A percentile compares a stretch with the other conserved stretches of the same genome.
Evolutionary conservation across 2,888 invertebrate genomes (phyloP).

Genomic region (Nomada hirtipes): DNA sequence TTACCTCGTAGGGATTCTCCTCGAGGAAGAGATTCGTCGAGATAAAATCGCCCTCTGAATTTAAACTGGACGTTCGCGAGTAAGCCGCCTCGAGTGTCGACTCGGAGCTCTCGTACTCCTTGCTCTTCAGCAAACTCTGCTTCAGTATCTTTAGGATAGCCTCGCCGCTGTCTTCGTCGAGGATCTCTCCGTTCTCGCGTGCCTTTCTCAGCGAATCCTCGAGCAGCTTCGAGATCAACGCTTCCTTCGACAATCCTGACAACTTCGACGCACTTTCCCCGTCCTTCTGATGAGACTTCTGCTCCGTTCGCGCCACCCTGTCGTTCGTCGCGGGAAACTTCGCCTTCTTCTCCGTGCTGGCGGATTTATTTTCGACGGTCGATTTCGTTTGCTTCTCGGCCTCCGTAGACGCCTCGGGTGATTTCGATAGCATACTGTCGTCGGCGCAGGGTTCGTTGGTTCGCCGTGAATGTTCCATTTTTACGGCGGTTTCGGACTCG

Average conservation of each 20-base stretch:
- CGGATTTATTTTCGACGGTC: slow-evolving; percentile 29
- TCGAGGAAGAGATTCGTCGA: slow-evolving; percentile 79
- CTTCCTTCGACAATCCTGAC: slow-evolving; percentile 74
- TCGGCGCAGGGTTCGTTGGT: neutral
- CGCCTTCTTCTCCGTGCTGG: slow-evolving; percentile 14
- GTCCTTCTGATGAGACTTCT: slow-evolving; percentile 43
- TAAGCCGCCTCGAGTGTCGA: slow-evolving; percentile 76
- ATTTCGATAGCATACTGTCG: neutral
- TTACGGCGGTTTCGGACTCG: neutral
- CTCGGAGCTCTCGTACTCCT: slow-evolving; percentile 77
- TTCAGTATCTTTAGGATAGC: slow-evolving; percentile 81
- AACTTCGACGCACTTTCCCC: slow-evolving; percentile 47
- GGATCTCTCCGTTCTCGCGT: slow-evolving; percentile 79
- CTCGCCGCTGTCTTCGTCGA: slow-evolving; percentile 81
- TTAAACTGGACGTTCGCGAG: slow-evolving; percentile 75
- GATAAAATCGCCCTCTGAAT: slow-evolving; percentile 80
- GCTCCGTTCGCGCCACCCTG: slow-evolving; percentile 31
- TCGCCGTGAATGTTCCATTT: neutral
- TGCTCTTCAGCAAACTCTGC: slow-evolving; percentile 80
- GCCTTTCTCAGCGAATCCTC: slow-evolving; percentile 82
- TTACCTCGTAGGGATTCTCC: slow-evolving; percentile 84
- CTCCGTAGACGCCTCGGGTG: neutral
- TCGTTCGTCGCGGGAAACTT: slow-evolving; percentile 21
- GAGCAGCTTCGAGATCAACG: slow-evolving; percentile 79
- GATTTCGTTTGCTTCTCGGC: slow-evolving; percentile 41